Percentiles rank a stretch among this genome's conserved stretches.
Conservation (phyloP, 2,888 invertebrate species). For the Megastigmus dorsalis region DNA sequence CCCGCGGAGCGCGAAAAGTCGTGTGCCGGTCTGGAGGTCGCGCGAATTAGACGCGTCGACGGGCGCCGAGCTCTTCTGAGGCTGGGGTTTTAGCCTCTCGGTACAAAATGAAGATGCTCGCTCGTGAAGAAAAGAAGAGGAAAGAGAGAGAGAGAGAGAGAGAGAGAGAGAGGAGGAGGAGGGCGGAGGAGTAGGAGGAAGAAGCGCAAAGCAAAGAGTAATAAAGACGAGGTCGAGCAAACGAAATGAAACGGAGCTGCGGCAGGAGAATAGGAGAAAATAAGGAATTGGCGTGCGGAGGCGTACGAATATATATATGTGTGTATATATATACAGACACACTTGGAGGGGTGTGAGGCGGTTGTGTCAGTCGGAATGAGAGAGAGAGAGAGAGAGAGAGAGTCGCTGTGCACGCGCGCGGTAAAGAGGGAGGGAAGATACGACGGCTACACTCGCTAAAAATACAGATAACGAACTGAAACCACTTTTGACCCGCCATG, state of each 20-base stretch:
- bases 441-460: constrained; percentile 61
- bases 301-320: constrained; percentile 13
- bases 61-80: too few species aligned
- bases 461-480: constrained; percentile 73
- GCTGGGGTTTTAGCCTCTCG: too few species aligned
- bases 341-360: constrained; percentile 46
- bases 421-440: constrained; percentile 28
- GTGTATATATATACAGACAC: constrained; percentile 2
- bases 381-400: constrained; percentile 35
- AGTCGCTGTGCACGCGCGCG: too few species aligned
- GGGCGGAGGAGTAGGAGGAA: too few species aligned
- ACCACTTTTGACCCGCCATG: constrained; percentile 72
- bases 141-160: too few species aligned
- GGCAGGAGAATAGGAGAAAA: constrained; percentile 32
- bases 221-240: constrained; percentile 34
- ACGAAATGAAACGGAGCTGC: constrained; percentile 15
- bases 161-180: too few species aligned
- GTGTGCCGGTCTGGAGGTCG: too few species aligned
- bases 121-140: too few species aligned
- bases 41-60: too few species aligned
- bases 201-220: constrained; percentile 29
- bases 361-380: constrained; percentile 40
- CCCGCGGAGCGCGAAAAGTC: too few species aligned
- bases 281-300: constrained; percentile 33
- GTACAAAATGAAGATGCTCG: too few species aligned